Percentiles rank a stretch among this genome's conserved stretches.
Conservation (phyloP, 2,888 invertebrate species). For the Coleophora deauratella region DNA sequence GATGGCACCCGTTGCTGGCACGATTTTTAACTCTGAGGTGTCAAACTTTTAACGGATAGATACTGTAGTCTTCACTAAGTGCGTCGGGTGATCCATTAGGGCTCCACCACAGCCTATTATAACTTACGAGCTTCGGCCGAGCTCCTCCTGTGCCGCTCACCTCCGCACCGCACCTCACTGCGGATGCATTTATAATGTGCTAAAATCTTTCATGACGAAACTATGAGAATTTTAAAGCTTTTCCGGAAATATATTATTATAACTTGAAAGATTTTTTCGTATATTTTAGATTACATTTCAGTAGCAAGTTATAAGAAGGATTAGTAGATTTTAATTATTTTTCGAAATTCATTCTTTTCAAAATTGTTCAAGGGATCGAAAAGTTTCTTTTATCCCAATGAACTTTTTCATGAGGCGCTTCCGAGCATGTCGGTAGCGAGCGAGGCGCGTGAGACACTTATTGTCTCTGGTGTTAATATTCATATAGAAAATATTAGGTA, state of each 20-base stretch:
- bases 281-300: no score
- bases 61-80: constrained; percentile 20
- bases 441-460: constrained; percentile 1
- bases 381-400: no score
- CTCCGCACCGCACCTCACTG: no score
- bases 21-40: constrained; percentile 12
- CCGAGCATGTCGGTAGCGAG: constrained; percentile 2
- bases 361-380: no score
- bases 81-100: constrained; percentile 21
- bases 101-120: constrained; percentile 22
- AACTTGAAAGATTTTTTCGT: no score
- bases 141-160: not conserved
- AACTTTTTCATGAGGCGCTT: not conserved
- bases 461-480: constrained; percentile 36
- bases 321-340: no score
- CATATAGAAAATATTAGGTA: constrained; percentile 58
- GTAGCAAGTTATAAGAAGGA: no score
- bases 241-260: no score
- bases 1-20: constrained; percentile 29
- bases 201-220: no score
- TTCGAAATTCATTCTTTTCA: no score
- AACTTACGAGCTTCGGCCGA: constrained; percentile 15
- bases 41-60: constrained; percentile 14
- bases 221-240: no score
- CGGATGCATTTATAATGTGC: no score